Percentiles rank a stretch among this genome's conserved stretches.
Conservation (phyloP, 2,888 invertebrate genomes). For the Rhagonycha fulva region DNA sequence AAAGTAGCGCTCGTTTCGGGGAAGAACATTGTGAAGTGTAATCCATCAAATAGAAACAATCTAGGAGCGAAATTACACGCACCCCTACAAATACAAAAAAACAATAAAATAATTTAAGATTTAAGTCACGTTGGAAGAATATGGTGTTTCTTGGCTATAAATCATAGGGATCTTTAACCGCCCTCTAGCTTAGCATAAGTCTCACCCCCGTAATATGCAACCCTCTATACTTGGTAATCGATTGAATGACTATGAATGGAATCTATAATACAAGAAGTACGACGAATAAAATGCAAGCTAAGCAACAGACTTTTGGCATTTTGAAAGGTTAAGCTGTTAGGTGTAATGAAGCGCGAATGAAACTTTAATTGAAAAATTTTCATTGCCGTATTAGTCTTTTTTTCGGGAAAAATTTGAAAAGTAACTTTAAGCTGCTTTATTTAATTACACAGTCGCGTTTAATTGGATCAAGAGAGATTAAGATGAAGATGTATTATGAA, state of each 20-base stretch:
- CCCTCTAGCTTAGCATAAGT: slow-evolving; percentile 43
- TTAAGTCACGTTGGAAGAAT: slow-evolving; percentile 54
- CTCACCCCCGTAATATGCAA: slow-evolving; percentile 35
- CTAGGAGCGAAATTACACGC: slow-evolving; percentile 25
- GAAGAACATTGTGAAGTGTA: slow-evolving; percentile 2
- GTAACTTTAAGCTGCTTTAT: not conserved
- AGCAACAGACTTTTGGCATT: slow-evolving; percentile 32
- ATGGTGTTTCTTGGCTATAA: slow-evolving; percentile 50
- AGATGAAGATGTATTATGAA: slow-evolving; percentile 33
- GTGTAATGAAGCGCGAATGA: slow-evolving; percentile 37
- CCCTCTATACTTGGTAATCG: slow-evolving; percentile 36
- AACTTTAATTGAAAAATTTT: slow-evolving; percentile 38
- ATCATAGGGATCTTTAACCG: slow-evolving; percentile 51
- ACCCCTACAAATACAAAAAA: slow-evolving; percentile 44
- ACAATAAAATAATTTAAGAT: slow-evolving; percentile 56
- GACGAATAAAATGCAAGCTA: slow-evolving; percentile 36
- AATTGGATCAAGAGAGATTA: slow-evolving; percentile 32
- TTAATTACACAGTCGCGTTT: slow-evolving; percentile 26
- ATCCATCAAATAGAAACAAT: slow-evolving; percentile 31
- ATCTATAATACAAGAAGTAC: slow-evolving; percentile 36
- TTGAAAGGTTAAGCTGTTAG: slow-evolving; percentile 38
- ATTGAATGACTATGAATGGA: slow-evolving; percentile 44
- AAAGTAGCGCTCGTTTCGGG: not conserved
- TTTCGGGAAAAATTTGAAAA: slow-evolving; percentile 7
- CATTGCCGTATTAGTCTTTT: not conserved